Conservation (phyloP, 1,140 invertebrate species). For the Danaus melanippus region DNA sequence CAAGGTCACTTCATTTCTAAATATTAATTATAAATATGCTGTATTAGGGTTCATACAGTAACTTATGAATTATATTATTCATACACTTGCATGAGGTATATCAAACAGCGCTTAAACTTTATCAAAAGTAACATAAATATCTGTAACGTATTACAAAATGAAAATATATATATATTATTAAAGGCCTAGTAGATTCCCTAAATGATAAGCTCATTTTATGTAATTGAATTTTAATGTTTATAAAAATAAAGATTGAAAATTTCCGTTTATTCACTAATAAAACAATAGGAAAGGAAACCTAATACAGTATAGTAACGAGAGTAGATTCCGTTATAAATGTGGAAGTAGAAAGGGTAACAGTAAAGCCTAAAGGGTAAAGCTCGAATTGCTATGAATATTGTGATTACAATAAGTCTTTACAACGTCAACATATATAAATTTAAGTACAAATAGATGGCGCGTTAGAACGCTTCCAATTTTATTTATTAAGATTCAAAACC, state of each 20-base stretch:
- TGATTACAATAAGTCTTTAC: constrained; percentile 21
- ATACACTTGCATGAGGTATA: constrained; percentile 49
- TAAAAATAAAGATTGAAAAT: constrained; percentile 2
- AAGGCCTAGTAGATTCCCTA: constrained; percentile 54
- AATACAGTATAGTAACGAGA: constrained; percentile 18
- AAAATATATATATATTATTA: constrained; percentile 31
- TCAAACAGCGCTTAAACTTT: constrained; percentile 46
- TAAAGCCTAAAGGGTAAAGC: constrained; percentile 42
- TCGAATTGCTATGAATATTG: constrained; percentile 30
- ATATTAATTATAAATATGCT: constrained; percentile 30
- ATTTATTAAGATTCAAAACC: constrained; percentile 2
- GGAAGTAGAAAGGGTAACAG: constrained; percentile 29
- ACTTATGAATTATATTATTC: constrained; percentile 31
- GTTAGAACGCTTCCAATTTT: constrained; percentile 1
- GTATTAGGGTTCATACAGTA: constrained; percentile 7
- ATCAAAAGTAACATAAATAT: constrained; percentile 42
- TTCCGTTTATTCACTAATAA: constrained; percentile 11
- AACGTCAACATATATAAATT: constrained; percentile 16
- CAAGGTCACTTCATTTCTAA: constrained; percentile 69
- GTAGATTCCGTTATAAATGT: constrained; percentile 26
- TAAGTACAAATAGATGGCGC: constrained; percentile 6
- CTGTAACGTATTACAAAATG: constrained; percentile 33
- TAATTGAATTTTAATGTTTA: constrained; percentile 9
- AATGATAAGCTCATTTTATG: constrained; percentile 61
- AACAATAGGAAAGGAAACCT: constrained; percentile 11